Base-by-base conservation (phyloP, 2,113 vertebrate genomes). In the Pitta sordida region DNA sequence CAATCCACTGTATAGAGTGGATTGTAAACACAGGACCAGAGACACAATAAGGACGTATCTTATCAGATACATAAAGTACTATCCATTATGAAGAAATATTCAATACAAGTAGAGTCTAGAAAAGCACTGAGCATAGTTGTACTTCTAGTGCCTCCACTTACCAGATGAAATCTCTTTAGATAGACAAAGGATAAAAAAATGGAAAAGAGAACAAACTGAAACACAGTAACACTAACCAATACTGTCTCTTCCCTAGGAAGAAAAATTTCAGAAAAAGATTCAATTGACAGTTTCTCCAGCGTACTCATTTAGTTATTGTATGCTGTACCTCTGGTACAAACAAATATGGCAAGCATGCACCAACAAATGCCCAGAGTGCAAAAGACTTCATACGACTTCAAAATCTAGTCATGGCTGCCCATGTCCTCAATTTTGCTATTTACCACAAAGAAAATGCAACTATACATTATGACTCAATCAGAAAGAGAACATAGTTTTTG, bases 1-100 rank as follows among this genome's bases (percentile, higher is more conserved):
- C 9, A 88, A 30, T 48, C 21, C 29, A 89, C 34, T 86, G 17
- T 63, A 94, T 32, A 95, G 87, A n/a, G n/a, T n/a, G n/a, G n/a
- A n/a, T n/a, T n/a, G n/a, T n/a, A n/a, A n/a, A n/a, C 91, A 60
- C 90, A 89, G 91, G 96, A 95, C 23, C 46, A 55, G 10, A 89
- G 37, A 85, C 46, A 93, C 53, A 92, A 78, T 64, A 64, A 88
- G 89, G 67, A n/a, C 44, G 39, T 29, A 26, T 9, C 67, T 93
- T 91, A 94, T 68, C 51, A 87, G 70, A 93, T 56, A 91, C 34
- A 92, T 62, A 65, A 7, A 85, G 32, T 32, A 92, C 80, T 30
- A 75, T n/a, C 30, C 17, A 11, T 27, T 89, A 56, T 14, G 88
- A 79, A 78, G n/a, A 92, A 94, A 78, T 24, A 95, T 30, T 88